These are phyloP conservation scores for Aphelocoma coerulescens DNA, from an alignment of 2,113 vertebrate species.

Conservation along the genomic window DNA sequence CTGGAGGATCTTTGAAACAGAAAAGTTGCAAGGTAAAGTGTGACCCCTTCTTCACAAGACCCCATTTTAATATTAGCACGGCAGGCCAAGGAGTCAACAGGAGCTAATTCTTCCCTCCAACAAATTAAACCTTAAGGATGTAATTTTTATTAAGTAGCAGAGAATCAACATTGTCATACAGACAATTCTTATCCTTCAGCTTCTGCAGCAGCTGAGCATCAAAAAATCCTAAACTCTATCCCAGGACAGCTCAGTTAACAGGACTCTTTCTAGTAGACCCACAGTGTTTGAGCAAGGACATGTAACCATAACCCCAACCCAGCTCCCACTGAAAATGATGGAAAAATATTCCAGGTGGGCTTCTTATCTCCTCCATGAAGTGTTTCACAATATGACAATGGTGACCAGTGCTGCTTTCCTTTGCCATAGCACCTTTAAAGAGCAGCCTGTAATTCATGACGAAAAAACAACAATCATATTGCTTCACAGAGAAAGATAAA, in stretches of 20 bases:
- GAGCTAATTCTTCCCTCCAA: not conserved
- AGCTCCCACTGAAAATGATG: not conserved
- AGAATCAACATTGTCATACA: not conserved
- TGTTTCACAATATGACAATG: not conserved
- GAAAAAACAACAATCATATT: slow-evolving; percentile 21
- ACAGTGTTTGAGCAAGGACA: not conserved
- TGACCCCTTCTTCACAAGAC: not conserved
- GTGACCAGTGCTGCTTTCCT: not conserved
- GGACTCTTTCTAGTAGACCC: not conserved
- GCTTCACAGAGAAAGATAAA: slow-evolving; percentile 40
- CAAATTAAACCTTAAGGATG: not conserved
- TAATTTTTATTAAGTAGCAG: not conserved
- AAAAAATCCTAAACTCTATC: not conserved
- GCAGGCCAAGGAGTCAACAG: not conserved
- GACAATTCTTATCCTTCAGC: not conserved
- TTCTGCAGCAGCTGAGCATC: not conserved
- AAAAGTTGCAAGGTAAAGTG: not conserved
- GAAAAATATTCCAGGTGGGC: not conserved
- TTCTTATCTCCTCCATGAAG: not conserved
- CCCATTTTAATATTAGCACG: not conserved
- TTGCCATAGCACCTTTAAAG: not conserved
- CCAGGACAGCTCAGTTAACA: not conserved
- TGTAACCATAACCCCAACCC: rapidly evolving
- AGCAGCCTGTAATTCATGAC: not conserved
- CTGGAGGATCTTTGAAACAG: not conserved